Evolutionary conservation across 2,888 invertebrate genomes (phyloP).

Genomic region (Salticus scenicus): DNA sequence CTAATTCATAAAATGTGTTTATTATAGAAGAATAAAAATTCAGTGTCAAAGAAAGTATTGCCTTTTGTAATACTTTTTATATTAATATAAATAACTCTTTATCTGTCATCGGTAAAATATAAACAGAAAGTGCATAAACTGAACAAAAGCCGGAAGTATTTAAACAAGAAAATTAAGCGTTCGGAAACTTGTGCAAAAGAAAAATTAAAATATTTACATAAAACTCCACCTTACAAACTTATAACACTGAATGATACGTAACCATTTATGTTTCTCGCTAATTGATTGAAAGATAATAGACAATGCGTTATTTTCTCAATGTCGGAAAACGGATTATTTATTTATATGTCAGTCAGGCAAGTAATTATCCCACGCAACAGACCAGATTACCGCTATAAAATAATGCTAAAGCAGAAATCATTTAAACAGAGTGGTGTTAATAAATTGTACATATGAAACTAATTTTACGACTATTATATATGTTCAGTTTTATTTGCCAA

Average conservation of each 20-base stretch:
- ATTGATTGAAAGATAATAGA: not conserved
- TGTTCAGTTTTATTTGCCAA: no score
- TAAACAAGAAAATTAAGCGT: not conserved
- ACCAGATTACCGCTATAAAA: not conserved
- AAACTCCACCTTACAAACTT: not conserved
- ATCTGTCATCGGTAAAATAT: no score
- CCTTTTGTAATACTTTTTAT: no score
- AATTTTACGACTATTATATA: no score
- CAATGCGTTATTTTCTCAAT: conserved; percentile 8
- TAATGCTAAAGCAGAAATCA: no score
- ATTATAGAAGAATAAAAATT: no score
- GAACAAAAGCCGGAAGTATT: not conserved
- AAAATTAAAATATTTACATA: not conserved
- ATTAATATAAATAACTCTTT: no score
- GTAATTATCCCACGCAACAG: not conserved
- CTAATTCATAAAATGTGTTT: no score
- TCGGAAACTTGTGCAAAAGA: not conserved
- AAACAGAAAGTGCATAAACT: no score
- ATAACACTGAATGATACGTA: conserved; percentile 5
- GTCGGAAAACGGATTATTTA: not conserved
- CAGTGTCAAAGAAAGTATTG: no score
- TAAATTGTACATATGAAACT: no score
- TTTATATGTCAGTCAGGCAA: not conserved
- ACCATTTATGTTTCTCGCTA: not conserved
- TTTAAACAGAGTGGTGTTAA: no score